Conservation (phyloP, 2,113 vertebrate species). For the Labeo catla region DNA sequence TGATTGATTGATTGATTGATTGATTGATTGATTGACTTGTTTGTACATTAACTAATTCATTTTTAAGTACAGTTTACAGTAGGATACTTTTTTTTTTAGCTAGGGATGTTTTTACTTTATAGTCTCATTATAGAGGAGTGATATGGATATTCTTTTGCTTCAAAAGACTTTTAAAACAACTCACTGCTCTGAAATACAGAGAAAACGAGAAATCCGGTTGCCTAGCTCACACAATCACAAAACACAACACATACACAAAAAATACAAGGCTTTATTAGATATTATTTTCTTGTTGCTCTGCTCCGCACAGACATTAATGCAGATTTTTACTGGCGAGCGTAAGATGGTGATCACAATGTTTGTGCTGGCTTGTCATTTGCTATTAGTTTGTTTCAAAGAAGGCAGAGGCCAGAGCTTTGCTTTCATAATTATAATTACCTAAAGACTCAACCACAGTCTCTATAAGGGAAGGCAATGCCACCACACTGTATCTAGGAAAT, state of each 20-base stretch:
- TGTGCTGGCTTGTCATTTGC: conserved; percentile 29
- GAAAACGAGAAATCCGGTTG: not conserved
- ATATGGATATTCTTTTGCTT: too few relatives aligned
- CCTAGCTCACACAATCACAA: not conserved
- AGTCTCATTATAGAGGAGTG: too few relatives aligned
- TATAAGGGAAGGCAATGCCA: not conserved
- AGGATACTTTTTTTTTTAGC: too few relatives aligned
- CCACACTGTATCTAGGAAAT: not conserved
- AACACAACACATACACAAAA: not conserved
- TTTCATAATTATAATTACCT: not conserved
- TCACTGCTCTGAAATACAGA: not conserved
- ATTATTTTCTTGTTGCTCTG: not conserved
- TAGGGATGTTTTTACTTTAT: too few relatives aligned
- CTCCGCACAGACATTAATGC: not conserved
- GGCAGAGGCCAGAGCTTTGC: not conserved
- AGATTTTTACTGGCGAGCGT: not conserved
- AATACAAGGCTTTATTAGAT: conserved; percentile 8
- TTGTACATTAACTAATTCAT: too few relatives aligned
- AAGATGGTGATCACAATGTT: conserved; percentile 9
- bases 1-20: too few relatives aligned
- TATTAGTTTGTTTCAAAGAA: conserved; percentile 27
- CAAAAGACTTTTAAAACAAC: too few relatives aligned
- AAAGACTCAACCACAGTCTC: not conserved
- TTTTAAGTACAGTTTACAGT: too few relatives aligned
- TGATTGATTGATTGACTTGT: too few relatives aligned